Evolutionary conservation across 2,113 vertebrate species (phyloP), one percentile per base, ranked within the genome.

Genomic region (Myiozetetes cayanensis): DNA sequence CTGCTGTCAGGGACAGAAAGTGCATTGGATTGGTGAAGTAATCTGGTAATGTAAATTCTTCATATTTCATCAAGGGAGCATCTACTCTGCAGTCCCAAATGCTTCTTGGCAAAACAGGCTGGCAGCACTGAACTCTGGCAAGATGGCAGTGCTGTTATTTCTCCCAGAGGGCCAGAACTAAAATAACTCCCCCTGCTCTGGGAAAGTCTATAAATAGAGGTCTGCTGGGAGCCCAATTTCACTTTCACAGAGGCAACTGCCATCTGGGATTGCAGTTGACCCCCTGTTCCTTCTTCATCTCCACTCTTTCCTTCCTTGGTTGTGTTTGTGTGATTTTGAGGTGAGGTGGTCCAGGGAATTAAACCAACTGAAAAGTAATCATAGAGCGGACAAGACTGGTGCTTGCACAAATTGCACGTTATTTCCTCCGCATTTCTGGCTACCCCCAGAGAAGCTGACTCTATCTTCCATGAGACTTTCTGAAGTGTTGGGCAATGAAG

Each of bases 31-130:
- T 90, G 78, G 73, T 75, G 76, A 49, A 87, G 80, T 87, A 95
- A 93, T 88, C 78, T 90, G 33, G 53, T 90, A 94, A 94, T 79
- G 65, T 58, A 90, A 87, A 89, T 93, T 88, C 76, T 92, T 93
- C 56, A 46, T 87, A 90, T 94, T 92, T 93, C 86, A 96, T 92
- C 92, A 93, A 72, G 65, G 67, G 62, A 94, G 46, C n/a, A 89
- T 89, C 85, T 89, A 74, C 62, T 87, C 46, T 87, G 70, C 73
- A 35, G 58, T 90, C 68, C 35, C 84, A 92, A 96, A 90, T 84
- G 89, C 53, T 91, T 87, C 84, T 75, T 91, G 91, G 91, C 87
- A 94, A 91, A 93, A 75, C 74, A 93, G 70, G 39, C 49, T 79
- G 77, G 62, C 50, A 94, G 74, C 2, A 1, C 58, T 75, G 58